Percentiles rank a stretch among this genome's conserved stretches.
These are phyloP conservation scores for Xylocampa areola DNA, from an alignment of 2,888 invertebrate genomes.

Conservation along the genomic window DNA sequence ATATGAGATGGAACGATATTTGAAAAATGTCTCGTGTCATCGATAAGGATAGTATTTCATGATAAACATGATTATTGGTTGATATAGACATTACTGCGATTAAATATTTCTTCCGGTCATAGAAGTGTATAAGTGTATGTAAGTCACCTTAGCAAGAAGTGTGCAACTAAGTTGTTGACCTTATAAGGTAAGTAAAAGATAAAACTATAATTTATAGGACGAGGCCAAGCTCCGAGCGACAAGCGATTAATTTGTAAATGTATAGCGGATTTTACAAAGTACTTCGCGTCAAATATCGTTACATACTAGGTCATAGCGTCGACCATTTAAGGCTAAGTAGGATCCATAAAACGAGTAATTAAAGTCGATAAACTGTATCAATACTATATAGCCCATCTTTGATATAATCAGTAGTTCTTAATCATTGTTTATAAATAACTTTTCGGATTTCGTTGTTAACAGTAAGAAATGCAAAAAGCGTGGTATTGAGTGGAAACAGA, in stretches of 20 bases:
- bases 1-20: too few species aligned
- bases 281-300: conserved; percentile 31
- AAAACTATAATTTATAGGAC: conserved; percentile 60
- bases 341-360: conserved; percentile 19
- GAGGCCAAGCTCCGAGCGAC: conserved; percentile 47
- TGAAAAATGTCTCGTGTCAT: conserved; percentile 18
- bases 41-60: conserved; percentile 18
- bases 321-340: conserved; percentile 20
- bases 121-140: conserved; percentile 17
- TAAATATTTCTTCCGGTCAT: conserved; percentile 42
- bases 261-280: conserved; percentile 53
- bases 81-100: conserved; percentile 22
- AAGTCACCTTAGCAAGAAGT: conserved; percentile 26
- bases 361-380: neutral
- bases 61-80: conserved; percentile 43
- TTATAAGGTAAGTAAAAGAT: conserved; percentile 56
- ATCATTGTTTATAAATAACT: neutral
- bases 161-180: conserved; percentile 51
- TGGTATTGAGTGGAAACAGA: too few species aligned
- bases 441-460: too few species aligned
- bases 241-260: conserved; percentile 53
- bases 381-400: conserved; percentile 1
- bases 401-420: neutral
- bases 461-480: neutral
- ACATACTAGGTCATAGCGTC: conserved; percentile 39